phyloP scores from a whole-genome alignment of 2,888 invertebrate genomes.

The Synanthedon andrenaeformis region DNA sequence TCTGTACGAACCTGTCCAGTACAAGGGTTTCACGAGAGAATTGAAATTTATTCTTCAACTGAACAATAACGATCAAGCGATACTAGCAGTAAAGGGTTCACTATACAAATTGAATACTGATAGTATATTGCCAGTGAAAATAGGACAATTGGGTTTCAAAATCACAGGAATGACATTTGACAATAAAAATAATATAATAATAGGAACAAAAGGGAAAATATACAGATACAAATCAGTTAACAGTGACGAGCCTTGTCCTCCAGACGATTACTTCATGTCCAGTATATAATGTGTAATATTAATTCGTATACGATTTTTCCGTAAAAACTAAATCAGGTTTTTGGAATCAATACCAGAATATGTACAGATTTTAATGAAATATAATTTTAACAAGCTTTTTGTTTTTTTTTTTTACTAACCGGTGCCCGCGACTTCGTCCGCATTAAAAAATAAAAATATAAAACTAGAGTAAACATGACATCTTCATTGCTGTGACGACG shows the following conservation, averaged over 20 bases:
- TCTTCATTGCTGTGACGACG: too few relatives aligned
- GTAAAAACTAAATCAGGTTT: too few relatives aligned
- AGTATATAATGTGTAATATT: slow-evolving; percentile 27
- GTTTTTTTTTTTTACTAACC: too few relatives aligned
- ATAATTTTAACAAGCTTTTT: too few relatives aligned
- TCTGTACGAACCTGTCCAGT: slow-evolving; percentile 51
- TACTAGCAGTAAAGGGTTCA: slow-evolving; percentile 53
- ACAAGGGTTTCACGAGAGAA: slow-evolving; percentile 56
- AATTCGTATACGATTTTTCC: background rate
- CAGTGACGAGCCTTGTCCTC: slow-evolving; percentile 46
- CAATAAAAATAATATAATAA: slow-evolving; percentile 45
- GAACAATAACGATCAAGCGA: slow-evolving; percentile 48
- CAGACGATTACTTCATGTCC: slow-evolving; percentile 58
- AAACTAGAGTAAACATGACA: too few relatives aligned
- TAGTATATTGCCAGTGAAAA: slow-evolving; percentile 45
- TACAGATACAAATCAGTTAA: slow-evolving; percentile 52
- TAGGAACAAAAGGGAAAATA: slow-evolving; percentile 60
- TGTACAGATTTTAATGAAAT: too few relatives aligned
- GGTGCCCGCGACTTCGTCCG: too few relatives aligned
- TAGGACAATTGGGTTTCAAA: slow-evolving; percentile 51
- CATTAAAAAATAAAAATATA: too few relatives aligned
- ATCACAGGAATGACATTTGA: slow-evolving; percentile 56
- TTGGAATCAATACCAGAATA: too few relatives aligned
- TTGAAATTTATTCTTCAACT: slow-evolving; percentile 49
- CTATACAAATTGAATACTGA: slow-evolving; percentile 40